Percentiles rank a stretch among this genome's conserved stretches.
Conservation (phyloP, 2,113 vertebrate species). For the Trematocara marginatum region DNA sequence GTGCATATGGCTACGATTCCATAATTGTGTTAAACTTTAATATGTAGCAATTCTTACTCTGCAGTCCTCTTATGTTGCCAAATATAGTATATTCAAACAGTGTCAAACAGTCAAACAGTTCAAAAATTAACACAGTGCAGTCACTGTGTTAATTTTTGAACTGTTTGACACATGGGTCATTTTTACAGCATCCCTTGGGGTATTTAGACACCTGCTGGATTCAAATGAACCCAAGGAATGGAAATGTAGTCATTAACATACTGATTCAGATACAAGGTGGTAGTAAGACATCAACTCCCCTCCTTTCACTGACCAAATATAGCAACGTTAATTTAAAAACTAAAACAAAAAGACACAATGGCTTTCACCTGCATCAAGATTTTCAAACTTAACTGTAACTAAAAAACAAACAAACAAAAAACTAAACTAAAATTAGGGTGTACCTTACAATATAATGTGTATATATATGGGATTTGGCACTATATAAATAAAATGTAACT, state of each 20-base stretch:
- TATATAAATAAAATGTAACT: background rate
- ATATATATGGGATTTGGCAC: background rate
- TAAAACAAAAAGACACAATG: background rate
- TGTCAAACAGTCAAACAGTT: background rate
- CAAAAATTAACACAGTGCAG: background rate
- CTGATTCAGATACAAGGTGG: slow-evolving; percentile 65
- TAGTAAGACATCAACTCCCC: slow-evolving; percentile 44
- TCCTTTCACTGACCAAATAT: background rate
- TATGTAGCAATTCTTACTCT: background rate
- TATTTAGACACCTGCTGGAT: slow-evolving; percentile 63
- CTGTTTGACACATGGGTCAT: slow-evolving; percentile 54
- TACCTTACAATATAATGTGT: background rate
- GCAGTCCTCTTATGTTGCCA: background rate
- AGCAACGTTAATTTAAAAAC: slow-evolving; percentile 1
- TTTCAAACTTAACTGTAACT: background rate
- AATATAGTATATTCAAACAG: background rate
- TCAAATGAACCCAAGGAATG: slow-evolving; percentile 62
- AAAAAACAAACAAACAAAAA: background rate
- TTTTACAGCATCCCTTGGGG: slow-evolving; percentile 57
- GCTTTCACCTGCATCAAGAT: background rate
- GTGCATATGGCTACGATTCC: background rate
- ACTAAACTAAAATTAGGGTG: background rate
- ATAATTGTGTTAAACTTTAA: slow-evolving; percentile 14
- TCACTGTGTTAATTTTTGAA: slow-evolving; percentile 29
- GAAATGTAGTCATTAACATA: slow-evolving; percentile 70